Evolutionary conservation across 2,888 invertebrate genomes (phyloP), one percentile per base, ranked within the genome.

Genomic region (Germaria angustata): DNA sequence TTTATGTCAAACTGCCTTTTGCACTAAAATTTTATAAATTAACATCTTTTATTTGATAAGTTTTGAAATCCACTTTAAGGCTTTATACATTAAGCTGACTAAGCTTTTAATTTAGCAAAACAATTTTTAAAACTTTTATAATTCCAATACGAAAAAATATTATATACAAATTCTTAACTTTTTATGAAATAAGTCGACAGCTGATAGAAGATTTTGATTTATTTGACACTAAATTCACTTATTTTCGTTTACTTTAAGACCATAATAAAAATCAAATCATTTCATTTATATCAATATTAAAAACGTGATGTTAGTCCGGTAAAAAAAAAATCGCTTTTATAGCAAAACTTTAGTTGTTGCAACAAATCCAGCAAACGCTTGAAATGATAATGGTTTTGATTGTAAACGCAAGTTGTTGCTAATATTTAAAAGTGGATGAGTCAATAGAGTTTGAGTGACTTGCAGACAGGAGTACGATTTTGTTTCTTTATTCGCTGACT

Each of bases 241-340:
- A 69, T 17, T 41, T 69, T 44, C 13, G 44, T 61, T 69, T 77
- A 61, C 41, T 68, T 51, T 1, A 13, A 24, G 34, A 61, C 68
- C 61, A 44, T 51, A 41, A 61, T 39, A 32, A 39, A 28, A 17
- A 49, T 3, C 57, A 41, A 57, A 65, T 71, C 63, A 71, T 49
- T 57, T 71, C 46, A 65, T 71, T 78, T 71, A 55, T 49, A 59
- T 76, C 28, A 79, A 49, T 65, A 65, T 75, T 61, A 49, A 71
- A 78, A 78, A 81, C 81, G 81, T 81, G 81, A 78, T 78, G 63
- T 59, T 49, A 51, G 61, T 44, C 49, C n/a, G 46, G 55, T 36
- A 20, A 66, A 51, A 61, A 17, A 11, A 59, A 11, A 3, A 22
- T 22, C 32, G 51, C 9, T 46, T 15, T n/a, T 53, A n/a, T 0